Evolutionary conservation across 2,888 invertebrate genomes (phyloP).

Genomic region (Conomelus anceps): DNA sequence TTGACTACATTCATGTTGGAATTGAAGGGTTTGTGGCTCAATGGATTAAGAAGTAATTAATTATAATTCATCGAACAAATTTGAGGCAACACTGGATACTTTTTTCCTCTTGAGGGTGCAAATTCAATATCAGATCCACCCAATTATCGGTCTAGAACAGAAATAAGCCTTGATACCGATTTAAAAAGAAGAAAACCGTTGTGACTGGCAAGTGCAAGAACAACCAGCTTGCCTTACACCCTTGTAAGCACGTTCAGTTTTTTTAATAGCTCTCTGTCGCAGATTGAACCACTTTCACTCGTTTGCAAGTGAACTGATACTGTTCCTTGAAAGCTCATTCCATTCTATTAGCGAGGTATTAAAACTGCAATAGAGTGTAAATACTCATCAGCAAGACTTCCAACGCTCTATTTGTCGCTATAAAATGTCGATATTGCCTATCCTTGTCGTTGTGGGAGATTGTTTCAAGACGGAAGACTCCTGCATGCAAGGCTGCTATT

Average conservation of each 20-base stretch:
- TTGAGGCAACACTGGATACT: no score
- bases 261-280: not conserved
- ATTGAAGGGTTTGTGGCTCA: no score
- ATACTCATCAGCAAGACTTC: not conserved
- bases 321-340: not conserved
- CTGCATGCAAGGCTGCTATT: no score
- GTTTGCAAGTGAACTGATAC: not conserved
- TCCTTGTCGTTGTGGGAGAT: not conserved
- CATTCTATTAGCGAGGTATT: not conserved
- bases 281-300: not conserved
- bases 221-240: not conserved
- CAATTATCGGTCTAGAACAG: not conserved
- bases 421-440: not conserved
- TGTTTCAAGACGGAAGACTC: not conserved
- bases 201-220: not conserved
- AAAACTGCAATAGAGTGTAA: not conserved
- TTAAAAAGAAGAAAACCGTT: not conserved
- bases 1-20: no score
- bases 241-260: not conserved
- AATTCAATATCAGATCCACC: not conserved
- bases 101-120: no score
- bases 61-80: no score
- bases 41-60: no score
- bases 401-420: not conserved
- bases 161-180: not conserved